Base-by-base conservation (phyloP, 1,140 invertebrate genomes). In the Caerostris extrusa region DNA sequence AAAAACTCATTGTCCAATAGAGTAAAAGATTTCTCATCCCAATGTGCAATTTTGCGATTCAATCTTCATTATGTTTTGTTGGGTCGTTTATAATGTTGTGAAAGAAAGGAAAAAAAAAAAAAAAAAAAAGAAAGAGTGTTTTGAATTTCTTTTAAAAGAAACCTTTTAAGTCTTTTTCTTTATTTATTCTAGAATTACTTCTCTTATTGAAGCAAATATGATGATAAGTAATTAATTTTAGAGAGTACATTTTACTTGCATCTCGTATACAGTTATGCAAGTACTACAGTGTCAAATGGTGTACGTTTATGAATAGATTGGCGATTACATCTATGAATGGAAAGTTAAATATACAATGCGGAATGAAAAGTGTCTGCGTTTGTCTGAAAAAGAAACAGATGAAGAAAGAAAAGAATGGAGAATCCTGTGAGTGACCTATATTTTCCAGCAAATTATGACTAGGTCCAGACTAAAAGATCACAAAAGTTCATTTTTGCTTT, bases 401-500 rank as follows among this genome's bases (percentile, higher is more conserved):
- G 71, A 77, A 5, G 34, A 34, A 34, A 34, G 34, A 53, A 77
- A 77, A 50, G 34, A 77, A 69, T 69, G 7, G n/a, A 77, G 71
- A 77, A 77, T 50, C 0, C 71, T 77, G 7, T 3, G 69, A 50
- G 12, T 77, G 71, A 77, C 71, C 71, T 12, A 77, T 12, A 77
- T 77, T 77, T 77, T 50, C 8, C 34, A 50, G 71, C 71, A 77
- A 77, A 77, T 77, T 77, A 77, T 77, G 71, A 77, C 34, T 77
- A 12, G 7, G 34, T 53, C 34, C 71, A 77, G 71, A 34, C 71
- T 77, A 77, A 77, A 77, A 50, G 19, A 77, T 77, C 71, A 77
- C 71, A 50, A 12, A 34, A 77, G 71, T 77, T 77, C 71, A 77
- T 50, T 77, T 50, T 77, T 50, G 7, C 50, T 77, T 77, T 10